Evolutionary conservation across 2,113 vertebrate genomes (phyloP), one percentile per base, ranked within the genome.

Genomic region (Etheostoma spectabile): DNA sequence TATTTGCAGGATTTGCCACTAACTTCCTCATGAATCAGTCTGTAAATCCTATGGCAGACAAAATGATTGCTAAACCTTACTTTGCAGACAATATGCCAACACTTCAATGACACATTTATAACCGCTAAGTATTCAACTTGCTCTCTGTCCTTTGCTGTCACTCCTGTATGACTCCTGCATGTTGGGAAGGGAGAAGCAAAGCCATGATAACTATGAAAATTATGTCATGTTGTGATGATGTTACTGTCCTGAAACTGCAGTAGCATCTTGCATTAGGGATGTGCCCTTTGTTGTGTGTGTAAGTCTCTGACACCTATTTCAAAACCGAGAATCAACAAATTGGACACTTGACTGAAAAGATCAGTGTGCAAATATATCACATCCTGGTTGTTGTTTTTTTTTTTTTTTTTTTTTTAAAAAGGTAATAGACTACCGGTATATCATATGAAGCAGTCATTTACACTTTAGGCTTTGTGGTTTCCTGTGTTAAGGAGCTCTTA

Each of bases 401-500:
- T 8, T 21, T 30, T 19, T 10, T 12, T 18, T 42, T 30, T 30
- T 16, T 12, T 22, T 55, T 6, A 35, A 52, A 11, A 52, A 27
- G 22, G 1, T 52, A 8, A 18, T 5, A 57, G n/a, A 22, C 13
- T 52, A 30, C 30, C 30, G 30, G 30, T 4, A 12, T 1, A n/a
- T 18, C 0, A 48, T 4, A 19, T 14, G 12, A 56, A 14, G 5
- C 18, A 15, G 18, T 27, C 12, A 49, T 55, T 53, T 12, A 48
- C 19, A 4, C 35, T 35, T 63, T 15, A 67, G n/a, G 21, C 46
- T 6, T 11, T 76, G 60, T 76, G 66, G 71, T 85, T 79, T 84
- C 74, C 78, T 73, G 82, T 65, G 62, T 68, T 59, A 63, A 86
- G 65, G 77, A n/a, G 21, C 14, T 70, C 22, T 22, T 51, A 3